phyloP scores from a whole-genome alignment of 2,888 invertebrate genomes.

The Cerastis rubricosa region DNA sequence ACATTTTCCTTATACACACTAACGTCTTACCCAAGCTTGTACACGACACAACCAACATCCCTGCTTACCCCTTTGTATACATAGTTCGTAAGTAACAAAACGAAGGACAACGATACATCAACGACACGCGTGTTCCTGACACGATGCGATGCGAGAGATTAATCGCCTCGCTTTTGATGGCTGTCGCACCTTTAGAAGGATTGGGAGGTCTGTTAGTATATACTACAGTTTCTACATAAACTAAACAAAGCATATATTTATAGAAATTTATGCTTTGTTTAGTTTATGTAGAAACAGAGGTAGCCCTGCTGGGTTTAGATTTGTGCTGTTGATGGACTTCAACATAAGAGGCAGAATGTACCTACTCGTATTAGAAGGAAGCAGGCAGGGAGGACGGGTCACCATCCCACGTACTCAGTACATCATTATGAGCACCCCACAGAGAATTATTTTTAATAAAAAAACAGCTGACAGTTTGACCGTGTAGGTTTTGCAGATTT shows the following conservation, averaged over 20 bases:
- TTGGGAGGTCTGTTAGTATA: not conserved
- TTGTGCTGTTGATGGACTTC: not conserved
- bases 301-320: not conserved
- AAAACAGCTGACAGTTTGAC: too few species aligned
- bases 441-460: too few species aligned
- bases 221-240: too few species aligned
- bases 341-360: too few species aligned
- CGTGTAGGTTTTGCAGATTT: too few species aligned
- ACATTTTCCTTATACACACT: not conserved
- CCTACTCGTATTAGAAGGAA: too few species aligned
- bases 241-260: too few species aligned
- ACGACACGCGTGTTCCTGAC: slow-evolving; percentile 48
- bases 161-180: slow-evolving; percentile 40
- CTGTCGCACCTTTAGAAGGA: slow-evolving; percentile 25
- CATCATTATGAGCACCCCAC: too few species aligned
- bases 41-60: not conserved
- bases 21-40: not conserved
- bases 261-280: not conserved
- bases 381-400: too few species aligned
- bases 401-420: too few species aligned
- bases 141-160: slow-evolving; percentile 39
- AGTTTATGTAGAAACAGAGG: too few species aligned
- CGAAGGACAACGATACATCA: slow-evolving; percentile 50
- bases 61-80: not conserved
- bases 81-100: slow-evolving; percentile 24